Evolutionary conservation across 2,888 invertebrate genomes (phyloP).

Genomic region (Arctia plantaginis): DNA sequence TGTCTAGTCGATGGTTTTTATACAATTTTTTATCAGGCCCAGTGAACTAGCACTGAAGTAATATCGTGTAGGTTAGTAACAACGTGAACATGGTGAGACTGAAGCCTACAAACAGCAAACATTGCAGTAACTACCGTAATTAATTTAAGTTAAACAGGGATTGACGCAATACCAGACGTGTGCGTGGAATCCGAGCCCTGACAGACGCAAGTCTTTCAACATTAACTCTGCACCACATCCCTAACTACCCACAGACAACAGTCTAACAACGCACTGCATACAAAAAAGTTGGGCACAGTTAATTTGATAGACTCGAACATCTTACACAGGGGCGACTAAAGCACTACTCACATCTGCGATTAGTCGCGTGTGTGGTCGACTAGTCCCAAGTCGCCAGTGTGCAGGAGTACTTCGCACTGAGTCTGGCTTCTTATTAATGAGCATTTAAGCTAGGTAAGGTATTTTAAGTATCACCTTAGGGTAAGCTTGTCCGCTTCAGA

Average conservation of each 20-base stretch:
- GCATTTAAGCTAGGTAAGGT: constrained; percentile 73
- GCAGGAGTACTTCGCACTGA: constrained; percentile 47
- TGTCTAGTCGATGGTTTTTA: constrained; percentile 79
- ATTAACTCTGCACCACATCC: constrained; percentile 41
- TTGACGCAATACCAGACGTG: constrained; percentile 77
- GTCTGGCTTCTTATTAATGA: constrained; percentile 72
- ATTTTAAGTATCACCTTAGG: constrained; percentile 71
- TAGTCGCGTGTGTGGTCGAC: not conserved
- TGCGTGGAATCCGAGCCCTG: constrained; percentile 13
- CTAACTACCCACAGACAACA: not conserved
- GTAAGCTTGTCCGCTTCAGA: constrained; percentile 69
- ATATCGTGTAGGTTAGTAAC: constrained; percentile 61
- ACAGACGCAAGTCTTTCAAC: constrained; percentile 30
- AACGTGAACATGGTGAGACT: constrained; percentile 64
- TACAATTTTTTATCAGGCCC: constrained; percentile 61
- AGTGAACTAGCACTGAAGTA: constrained; percentile 28
- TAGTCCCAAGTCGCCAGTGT: constrained; percentile 27
- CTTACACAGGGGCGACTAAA: constrained; percentile 14
- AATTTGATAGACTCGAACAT: constrained; percentile 37
- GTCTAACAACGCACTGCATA: not conserved
- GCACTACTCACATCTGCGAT: constrained; percentile 7
- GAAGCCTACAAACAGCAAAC: constrained; percentile 64
- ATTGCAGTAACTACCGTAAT: constrained; percentile 62
- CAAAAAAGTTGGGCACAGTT: constrained; percentile 46
- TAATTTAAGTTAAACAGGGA: constrained; percentile 73